Evolutionary conservation across 2,888 invertebrate genomes (phyloP).

Genomic region (Epistrophe grossulariae): DNA sequence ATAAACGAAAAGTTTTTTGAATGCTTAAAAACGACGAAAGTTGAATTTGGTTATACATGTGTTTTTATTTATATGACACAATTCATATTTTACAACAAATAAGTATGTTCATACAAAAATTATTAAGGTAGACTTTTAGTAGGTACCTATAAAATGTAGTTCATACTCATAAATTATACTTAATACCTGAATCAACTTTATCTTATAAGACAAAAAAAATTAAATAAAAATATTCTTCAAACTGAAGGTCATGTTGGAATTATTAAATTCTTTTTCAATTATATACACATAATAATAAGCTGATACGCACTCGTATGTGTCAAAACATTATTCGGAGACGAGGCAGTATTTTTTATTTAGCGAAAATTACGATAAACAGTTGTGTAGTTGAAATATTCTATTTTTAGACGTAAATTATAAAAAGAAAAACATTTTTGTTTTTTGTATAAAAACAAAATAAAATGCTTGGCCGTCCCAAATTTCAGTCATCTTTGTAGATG

Average conservation of each 20-base stretch:
- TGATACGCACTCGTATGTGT: neutral
- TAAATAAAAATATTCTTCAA: neutral
- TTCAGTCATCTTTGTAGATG: neutral
- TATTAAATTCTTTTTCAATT: neutral
- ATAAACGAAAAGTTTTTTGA: slow-evolving; percentile 22
- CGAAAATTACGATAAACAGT: neutral
- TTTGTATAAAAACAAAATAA: neutral
- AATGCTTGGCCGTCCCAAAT: neutral
- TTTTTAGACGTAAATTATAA: neutral
- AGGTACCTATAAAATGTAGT: no score
- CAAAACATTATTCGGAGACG: neutral
- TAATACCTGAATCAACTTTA: neutral
- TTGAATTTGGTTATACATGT: neutral
- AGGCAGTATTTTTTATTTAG: neutral
- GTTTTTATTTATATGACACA: neutral
- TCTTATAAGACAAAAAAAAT: neutral
- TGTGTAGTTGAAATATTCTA: slow-evolving; percentile 5
- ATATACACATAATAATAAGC: neutral
- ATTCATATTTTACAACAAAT: neutral
- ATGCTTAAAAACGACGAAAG: neutral
- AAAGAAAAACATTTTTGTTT: neutral
- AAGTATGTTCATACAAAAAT: neutral
- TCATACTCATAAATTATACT: no score
- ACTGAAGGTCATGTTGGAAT: neutral
- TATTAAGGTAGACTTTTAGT: neutral